Evolutionary conservation across 2,888 invertebrate species (phyloP).

Genomic region (Polydrusus tereticollis): DNA sequence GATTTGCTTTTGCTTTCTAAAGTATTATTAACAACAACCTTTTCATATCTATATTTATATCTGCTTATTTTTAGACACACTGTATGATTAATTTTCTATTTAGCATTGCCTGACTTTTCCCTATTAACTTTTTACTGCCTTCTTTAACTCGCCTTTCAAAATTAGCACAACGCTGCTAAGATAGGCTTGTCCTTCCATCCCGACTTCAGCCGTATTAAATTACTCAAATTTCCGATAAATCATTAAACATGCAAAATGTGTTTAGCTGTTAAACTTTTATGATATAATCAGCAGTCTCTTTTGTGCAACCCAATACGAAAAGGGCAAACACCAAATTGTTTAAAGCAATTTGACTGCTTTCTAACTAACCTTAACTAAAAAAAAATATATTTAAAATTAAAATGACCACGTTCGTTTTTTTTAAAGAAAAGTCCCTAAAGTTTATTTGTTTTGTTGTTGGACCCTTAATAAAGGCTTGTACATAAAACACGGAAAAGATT

Average conservation of each 20-base stretch:
- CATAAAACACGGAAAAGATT: too few species aligned
- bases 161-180: not conserved
- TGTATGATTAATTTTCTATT: not conserved
- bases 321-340: not conserved
- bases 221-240: constrained; percentile 9
- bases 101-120: not conserved
- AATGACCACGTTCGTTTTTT: too few species aligned
- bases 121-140: not conserved
- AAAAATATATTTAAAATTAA: too few species aligned
- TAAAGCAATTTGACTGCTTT: too few species aligned
- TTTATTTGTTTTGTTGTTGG: too few species aligned
- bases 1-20: too few species aligned
- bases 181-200: not conserved
- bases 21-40: too few species aligned
- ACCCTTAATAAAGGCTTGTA: too few species aligned
- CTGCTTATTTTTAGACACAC: not conserved
- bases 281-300: constrained; percentile 11
- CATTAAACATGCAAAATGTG: constrained; percentile 4
- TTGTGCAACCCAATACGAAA: constrained; percentile 3
- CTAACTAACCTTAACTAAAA: too few species aligned
- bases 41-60: not conserved
- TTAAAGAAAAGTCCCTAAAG: too few species aligned
- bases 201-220: constrained; percentile 12
- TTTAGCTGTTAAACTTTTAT: constrained; percentile 16
- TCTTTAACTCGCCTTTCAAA: not conserved